Base-by-base conservation (phyloP, 2,113 vertebrate genomes). In the Trematomus loennbergii region DNA sequence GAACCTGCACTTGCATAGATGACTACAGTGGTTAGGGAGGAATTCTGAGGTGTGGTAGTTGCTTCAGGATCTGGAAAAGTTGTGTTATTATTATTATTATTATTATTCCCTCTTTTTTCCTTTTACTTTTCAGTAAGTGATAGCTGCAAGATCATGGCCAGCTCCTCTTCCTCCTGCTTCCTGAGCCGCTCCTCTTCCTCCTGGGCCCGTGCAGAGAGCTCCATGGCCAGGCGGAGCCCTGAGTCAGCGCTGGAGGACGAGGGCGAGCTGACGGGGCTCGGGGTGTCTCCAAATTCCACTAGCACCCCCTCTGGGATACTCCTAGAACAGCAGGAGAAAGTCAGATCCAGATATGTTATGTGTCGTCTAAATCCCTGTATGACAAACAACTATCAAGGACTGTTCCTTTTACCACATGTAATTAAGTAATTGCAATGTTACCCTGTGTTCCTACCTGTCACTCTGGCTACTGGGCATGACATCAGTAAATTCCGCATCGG, bases 61-160 rank as follows among this genome's bases (percentile, higher is more conserved):
- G 83, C 75, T 82, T 88, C 87, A 87, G 70, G 53, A 85, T 87
- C 88, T 82, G 78, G 63, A 88, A 83, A 83, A 65, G 70, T 82
- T 85, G 62, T 52, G 68, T 60, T 75, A 75, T 80, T 77, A 78
- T 40, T 40, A 36, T 36, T n/a, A n/a, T n/a, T 73, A 75, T 80
- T 75, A 78, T 76, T 74, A 78, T 85, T 81, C 63, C 88, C 88
- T 86, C 62, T 72, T 78, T 72, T 78, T 55, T 75, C 81, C 72
- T 75, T 70, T 93, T 89, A 99, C 67, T 99, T 98, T 66, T 99
- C 98, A 16, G 95, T 96, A 4, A 99, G 96, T 0, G 98, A 99
- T 33, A 97, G 96, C 93, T 93, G 95, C 67, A 99, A 76, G 79
- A 96, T 98, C 67, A 93, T 95, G 93, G 97, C 95, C 12, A 99